Evolutionary conservation across 1,140 invertebrate genomes (phyloP), one percentile per base, ranked within the genome.

Genomic region (Lordiphosa mommai): DNA sequence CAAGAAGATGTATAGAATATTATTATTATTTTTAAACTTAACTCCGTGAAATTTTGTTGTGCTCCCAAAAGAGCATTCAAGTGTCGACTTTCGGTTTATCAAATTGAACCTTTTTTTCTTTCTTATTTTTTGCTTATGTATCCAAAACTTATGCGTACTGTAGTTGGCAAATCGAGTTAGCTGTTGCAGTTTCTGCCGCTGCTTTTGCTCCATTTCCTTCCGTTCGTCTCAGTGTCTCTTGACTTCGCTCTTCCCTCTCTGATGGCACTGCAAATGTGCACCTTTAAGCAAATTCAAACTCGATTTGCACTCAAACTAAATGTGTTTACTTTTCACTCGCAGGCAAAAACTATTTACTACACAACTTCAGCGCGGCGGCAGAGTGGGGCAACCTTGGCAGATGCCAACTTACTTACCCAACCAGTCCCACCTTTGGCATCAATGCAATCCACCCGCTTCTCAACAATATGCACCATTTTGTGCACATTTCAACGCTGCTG

Each of bases 281-380:
- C 58, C 76, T 76, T 84, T 61, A 76, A 77, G 72, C 63, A 64
- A 84, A 84, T 64, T 70, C 67, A 84, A 84, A 77, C 76, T 82
- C 77, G 67, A 82, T 82, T 84, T 82, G 76, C 76, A 84, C 77
- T 76, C 59, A 64, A 64, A 58, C 63, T 76, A 76, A 82, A 84
- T 84, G 72, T 82, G 63, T 84, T 82, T 82, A 55, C 72, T 60
- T 53, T 82, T 74, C 76, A 80, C 76, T 80, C 20, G 66, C 57
- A 61, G 71, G 66, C 71, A 80, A 60, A 51, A 82, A 76, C 76
- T 76, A 80, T 80, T 82, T 80, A 71, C 76, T 56, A 52, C 47
- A 66, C 52, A 53, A 44, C 52, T 69, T 43, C 50, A 47, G 43
- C 29, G 36, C 9, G 5, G n/a, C 16, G 5, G n/a, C 16, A 20